phyloP scores from a whole-genome alignment of 2,888 invertebrate genomes.

The Saturnia japonica region DNA sequence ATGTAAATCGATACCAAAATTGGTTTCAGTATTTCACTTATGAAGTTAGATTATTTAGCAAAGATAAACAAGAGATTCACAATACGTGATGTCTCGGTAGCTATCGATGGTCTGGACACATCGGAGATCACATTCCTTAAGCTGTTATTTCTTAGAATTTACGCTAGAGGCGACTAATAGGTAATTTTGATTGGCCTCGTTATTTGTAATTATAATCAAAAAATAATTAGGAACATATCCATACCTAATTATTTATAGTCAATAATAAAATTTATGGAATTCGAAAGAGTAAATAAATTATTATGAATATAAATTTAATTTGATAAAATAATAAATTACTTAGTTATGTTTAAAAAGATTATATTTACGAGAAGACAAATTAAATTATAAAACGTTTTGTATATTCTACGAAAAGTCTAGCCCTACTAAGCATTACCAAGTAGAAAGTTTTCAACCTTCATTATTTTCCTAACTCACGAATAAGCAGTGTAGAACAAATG shows the following conservation, averaged over 20 bases:
- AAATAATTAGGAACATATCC: not conserved
- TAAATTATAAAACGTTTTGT: not conserved
- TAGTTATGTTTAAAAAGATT: not conserved
- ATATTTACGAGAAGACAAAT: not conserved
- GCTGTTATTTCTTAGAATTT: conserved; percentile 26
- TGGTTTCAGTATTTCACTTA: not conserved
- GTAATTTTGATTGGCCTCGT: conserved; percentile 13
- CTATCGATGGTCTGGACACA: conserved; percentile 26
- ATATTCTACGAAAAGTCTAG: not conserved
- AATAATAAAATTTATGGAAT: not conserved
- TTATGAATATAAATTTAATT: not conserved
- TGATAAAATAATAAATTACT: not conserved
- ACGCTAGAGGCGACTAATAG: conserved; percentile 2
- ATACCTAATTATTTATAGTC: not conserved
- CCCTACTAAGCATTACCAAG: not conserved
- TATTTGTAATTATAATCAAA: not conserved
- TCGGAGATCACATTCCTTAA: conserved; percentile 34
- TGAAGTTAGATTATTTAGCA: not conserved
- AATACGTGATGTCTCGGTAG: conserved; percentile 28
- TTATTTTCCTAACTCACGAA: not conserved
- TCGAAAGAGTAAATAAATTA: not conserved
- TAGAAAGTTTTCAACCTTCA: not conserved
- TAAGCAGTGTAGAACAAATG: not conserved
- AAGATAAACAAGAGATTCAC: not conserved
- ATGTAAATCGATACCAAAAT: not conserved